Evolutionary conservation across 1,140 invertebrate genomes (phyloP), one percentile per base, ranked within the genome.

Genomic region (Drosophila tsacasi): DNA sequence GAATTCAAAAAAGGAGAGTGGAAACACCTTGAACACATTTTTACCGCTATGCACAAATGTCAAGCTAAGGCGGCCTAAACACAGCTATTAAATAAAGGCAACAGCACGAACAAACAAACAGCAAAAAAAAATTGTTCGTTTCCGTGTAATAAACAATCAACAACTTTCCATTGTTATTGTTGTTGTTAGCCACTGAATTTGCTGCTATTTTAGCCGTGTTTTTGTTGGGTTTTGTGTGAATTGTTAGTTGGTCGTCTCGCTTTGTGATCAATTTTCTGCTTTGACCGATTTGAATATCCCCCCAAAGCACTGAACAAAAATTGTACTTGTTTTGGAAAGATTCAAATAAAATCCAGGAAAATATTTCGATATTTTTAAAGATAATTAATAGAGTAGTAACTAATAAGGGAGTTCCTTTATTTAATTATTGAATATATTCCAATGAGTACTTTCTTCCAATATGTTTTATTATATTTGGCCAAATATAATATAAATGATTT

Each of bases 91-190:
- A 72, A 35, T 73, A 15, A 21, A 72, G 46, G 27, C 65, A 49
- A 40, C 69, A 25, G 13, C 66, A 69, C 52, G 50, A 82, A 30
- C 72, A 81, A 69, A 64, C 75, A 72, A 81, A 78, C 76, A 46
- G 23, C 59, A 44, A 64, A 77, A 62, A 76, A 72, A 80, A 67
- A 75, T 75, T 57, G 42, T 73, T 67, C 83, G 50, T 82, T 86
- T 86, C 83, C 83, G 83, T 86, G 83, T 86, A 85, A 85, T 79
- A 85, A 86, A 81, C 64, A 86, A 78, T 74, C 77, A 85, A 71
- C 83, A 74, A 85, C 78, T 85, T 85, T 85, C 74, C 78, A 78
- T 82, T 81, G 75, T 85, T 79, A 66, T 59, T 25, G n/a, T 57
- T 63, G 32, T 44, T 58, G 30, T 4, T 19, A 32, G 39, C 19